A percentile compares a stretch with the other conserved stretches of the same genome.
Conservation (phyloP, 2,888 invertebrate species). For the Piscicola geometra region DNA sequence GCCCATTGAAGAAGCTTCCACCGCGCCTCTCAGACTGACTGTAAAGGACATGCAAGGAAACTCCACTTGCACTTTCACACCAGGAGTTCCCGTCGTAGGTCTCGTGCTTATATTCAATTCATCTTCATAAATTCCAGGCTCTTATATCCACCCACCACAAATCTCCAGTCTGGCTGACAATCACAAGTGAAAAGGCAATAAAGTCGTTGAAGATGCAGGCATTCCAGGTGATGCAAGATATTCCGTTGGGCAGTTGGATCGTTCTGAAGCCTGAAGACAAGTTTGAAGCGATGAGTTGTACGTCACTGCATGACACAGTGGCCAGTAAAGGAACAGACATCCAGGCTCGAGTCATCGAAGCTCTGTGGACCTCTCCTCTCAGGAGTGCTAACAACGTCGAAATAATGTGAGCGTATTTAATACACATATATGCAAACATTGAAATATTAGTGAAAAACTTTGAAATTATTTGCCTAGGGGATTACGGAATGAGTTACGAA, state of each 20-base stretch:
- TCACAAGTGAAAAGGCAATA: not conserved
- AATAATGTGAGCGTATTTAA: not conserved
- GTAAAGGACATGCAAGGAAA: not conserved
- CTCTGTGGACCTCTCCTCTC: not conserved
- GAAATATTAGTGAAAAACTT: too few relatives aligned
- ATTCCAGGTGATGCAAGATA: not conserved
- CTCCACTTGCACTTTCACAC: not conserved
- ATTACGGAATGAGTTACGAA: too few relatives aligned
- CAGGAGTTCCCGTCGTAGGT: not conserved
- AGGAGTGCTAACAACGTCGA: not conserved
- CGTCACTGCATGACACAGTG: not conserved
- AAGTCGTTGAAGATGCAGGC: not conserved
- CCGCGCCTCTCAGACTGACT: not conserved
- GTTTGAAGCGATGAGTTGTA: not conserved
- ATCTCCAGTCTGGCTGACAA: not conserved
- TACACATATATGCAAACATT: too few relatives aligned
- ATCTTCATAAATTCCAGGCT: not conserved
- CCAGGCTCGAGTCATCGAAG: not conserved
- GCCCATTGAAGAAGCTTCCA: too few relatives aligned
- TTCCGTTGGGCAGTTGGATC: not conserved
- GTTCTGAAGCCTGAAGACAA: not conserved
- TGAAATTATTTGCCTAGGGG: too few relatives aligned
- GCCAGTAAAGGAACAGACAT: not conserved
- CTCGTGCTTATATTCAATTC: not conserved
- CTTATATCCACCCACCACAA: not conserved